These are phyloP conservation scores for Pharmacophagus antenor DNA, from an alignment of 2,888 invertebrate genomes.

Conservation along the genomic window DNA sequence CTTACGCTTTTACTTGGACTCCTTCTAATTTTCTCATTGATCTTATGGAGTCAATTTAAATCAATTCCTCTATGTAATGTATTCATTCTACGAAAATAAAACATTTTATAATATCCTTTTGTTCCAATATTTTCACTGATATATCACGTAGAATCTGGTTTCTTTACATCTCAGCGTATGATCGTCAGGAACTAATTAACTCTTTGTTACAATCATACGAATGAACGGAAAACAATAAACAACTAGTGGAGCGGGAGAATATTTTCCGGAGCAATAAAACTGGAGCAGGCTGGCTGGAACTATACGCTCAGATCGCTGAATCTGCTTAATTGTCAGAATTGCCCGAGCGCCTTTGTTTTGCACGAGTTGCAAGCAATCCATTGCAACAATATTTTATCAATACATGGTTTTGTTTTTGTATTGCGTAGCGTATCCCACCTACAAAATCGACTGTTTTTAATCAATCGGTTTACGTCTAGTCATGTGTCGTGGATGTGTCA, in stretches of 20 bases:
- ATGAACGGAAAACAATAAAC: conserved; percentile 14
- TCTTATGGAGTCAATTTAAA: too few species aligned
- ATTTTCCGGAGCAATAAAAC: conserved; percentile 23
- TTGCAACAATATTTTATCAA: conserved; percentile 1
- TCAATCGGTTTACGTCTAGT: too few species aligned
- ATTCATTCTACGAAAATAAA: too few species aligned
- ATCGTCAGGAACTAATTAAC: conserved; percentile 21
- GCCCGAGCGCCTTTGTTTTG: conserved; percentile 5
- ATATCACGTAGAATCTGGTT: background rate
- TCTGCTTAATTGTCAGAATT: conserved; percentile 10
- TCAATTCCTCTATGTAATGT: too few species aligned
- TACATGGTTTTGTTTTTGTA: background rate
- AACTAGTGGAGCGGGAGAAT: conserved; percentile 18
- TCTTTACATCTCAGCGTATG: conserved; percentile 3
- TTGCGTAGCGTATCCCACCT: too few species aligned
- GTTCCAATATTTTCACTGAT: background rate
- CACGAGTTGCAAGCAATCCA: background rate
- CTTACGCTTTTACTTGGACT: too few species aligned
- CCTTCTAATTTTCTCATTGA: too few species aligned
- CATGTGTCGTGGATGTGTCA: too few species aligned
- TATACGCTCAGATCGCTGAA: conserved; percentile 16
- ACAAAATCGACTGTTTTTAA: too few species aligned
- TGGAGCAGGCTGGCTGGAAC: conserved; percentile 20
- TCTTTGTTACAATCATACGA: conserved; percentile 14
- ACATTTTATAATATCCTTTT: background rate